Conservation (phyloP, 2,888 invertebrate species). For the Eupithecia dodoneata region DNA sequence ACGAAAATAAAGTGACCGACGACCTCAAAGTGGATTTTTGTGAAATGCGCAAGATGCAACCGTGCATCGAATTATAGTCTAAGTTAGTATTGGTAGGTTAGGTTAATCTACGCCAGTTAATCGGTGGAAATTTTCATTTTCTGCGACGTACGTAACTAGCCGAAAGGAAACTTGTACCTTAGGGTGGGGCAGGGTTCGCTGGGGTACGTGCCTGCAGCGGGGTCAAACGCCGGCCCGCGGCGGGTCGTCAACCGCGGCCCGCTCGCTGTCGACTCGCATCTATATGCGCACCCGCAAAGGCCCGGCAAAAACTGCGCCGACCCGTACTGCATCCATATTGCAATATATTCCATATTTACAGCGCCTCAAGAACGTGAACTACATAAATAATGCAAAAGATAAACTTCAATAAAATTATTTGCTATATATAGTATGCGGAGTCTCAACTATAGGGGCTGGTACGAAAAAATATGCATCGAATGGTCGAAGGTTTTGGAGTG, state of each 20-base stretch:
- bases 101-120: not conserved
- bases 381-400: conserved; percentile 21
- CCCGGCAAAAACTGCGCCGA: conserved; percentile 65
- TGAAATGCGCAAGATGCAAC: not conserved
- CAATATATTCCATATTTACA: conserved; percentile 47
- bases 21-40: not conserved
- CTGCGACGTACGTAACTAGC: conserved; percentile 12
- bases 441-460: not conserved
- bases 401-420: conserved; percentile 24
- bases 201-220: conserved; percentile 48
- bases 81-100: not conserved
- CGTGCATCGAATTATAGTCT: not conserved
- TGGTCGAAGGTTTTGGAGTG: not conserved
- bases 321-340: conserved; percentile 59
- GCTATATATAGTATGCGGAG: not conserved
- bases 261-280: conserved; percentile 60
- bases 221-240: conserved; percentile 71
- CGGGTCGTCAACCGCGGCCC: conserved; percentile 68
- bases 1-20: not conserved
- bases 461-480: not conserved
- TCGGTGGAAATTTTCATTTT: conserved; percentile 31
- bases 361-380: conserved; percentile 26
- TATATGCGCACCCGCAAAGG: conserved; percentile 64
- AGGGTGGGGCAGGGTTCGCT: conserved; percentile 26
- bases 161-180: conserved; percentile 35